Evolutionary conservation across 2,797 vertebrate species (phyloP).

Genomic region (Neopelma chrysocephalum): DNA sequence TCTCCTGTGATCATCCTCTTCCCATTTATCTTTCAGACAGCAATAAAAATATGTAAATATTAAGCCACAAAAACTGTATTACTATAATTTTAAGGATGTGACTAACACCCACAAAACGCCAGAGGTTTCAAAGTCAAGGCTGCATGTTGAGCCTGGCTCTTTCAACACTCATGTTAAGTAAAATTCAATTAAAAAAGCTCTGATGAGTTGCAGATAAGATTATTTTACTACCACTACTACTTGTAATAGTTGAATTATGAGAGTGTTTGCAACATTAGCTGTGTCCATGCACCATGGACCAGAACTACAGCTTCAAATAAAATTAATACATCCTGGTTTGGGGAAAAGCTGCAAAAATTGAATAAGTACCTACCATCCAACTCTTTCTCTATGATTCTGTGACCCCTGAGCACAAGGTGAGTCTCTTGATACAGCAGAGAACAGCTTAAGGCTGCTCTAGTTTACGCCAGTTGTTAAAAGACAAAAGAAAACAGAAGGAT

Average conservation of each 20-base stretch:
- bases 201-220: slow-evolving; percentile 59
- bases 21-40: slow-evolving; percentile 71
- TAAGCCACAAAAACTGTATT: slow-evolving; percentile 69
- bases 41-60: slow-evolving; percentile 73
- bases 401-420: neutral
- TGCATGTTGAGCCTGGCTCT: slow-evolving; percentile 41
- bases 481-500: neutral
- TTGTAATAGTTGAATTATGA: slow-evolving; percentile 46
- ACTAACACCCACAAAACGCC: slow-evolving; percentile 69
- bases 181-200: slow-evolving; percentile 69
- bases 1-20: slow-evolving; percentile 64
- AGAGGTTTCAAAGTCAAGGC: slow-evolving; percentile 65
- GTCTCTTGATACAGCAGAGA: neutral
- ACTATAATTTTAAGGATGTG: slow-evolving; percentile 70
- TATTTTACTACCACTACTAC: slow-evolving; percentile 53
- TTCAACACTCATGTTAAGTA: slow-evolving; percentile 56
- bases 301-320: neutral
- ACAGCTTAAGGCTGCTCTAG: neutral
- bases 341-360: neutral
- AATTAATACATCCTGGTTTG: neutral
- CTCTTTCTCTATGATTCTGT: neutral
- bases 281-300: neutral
- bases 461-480: neutral
- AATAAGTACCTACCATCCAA: neutral
- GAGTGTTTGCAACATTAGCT: neutral